Evolutionary conservation across 2,797 vertebrate genomes (phyloP).

Genomic region (Phataginus tricuspis): DNA sequence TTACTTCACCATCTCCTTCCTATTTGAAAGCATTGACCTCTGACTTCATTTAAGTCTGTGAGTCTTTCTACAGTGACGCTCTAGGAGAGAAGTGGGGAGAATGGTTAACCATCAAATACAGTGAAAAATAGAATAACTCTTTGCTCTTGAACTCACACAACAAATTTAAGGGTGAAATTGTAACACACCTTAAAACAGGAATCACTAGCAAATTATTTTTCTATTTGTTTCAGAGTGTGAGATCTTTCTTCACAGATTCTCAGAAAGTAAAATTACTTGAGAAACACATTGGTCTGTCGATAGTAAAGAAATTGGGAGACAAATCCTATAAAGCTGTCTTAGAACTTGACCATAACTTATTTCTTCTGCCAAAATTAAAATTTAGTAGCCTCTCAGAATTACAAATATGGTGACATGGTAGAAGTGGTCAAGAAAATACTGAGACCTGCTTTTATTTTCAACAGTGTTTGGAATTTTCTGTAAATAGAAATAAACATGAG

Average conservation of each 20-base stretch:
- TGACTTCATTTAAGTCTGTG: not conserved
- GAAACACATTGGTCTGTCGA: not conserved
- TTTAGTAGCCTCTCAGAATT: not conserved
- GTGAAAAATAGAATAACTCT: not conserved
- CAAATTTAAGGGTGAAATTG: not conserved
- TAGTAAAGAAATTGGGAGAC: not conserved
- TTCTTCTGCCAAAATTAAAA: conserved; percentile 1
- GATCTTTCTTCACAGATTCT: not conserved
- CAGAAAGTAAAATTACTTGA: conserved; percentile 32
- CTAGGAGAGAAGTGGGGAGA: not conserved
- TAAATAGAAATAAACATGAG: not conserved
- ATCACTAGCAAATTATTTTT: conserved; percentile 43
- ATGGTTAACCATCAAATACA: not conserved
- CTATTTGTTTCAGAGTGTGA: not conserved
- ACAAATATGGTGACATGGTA: not conserved
- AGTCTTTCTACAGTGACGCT: not conserved
- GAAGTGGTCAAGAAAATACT: not conserved
- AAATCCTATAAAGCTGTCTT: not conserved
- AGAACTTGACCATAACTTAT: not conserved
- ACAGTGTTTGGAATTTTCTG: not conserved
- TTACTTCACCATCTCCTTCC: not conserved
- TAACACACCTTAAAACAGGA: not conserved
- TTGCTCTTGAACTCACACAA: not conserved
- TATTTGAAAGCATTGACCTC: not conserved
- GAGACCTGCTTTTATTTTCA: not conserved